phyloP scores from a whole-genome alignment of 1,140 invertebrate genomes.

The Drosophila sulfurigaster region DNA sequence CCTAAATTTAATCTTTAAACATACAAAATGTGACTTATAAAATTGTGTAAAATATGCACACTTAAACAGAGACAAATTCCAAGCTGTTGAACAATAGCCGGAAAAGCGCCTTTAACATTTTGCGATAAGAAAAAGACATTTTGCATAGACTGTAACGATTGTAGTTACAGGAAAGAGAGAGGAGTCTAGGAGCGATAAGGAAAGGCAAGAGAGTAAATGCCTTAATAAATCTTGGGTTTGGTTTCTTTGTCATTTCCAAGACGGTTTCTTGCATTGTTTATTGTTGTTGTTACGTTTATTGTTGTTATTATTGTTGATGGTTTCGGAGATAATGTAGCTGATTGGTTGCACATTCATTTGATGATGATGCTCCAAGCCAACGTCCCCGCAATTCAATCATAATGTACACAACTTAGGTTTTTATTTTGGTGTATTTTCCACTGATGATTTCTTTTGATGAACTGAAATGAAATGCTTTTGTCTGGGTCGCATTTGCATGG shows the following conservation, averaged over 20 bases:
- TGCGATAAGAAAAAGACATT: background rate
- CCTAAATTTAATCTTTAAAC: too few relatives aligned
- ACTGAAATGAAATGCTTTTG: conserved; percentile 52
- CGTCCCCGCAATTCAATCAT: too few relatives aligned
- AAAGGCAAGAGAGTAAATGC: background rate
- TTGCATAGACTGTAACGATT: conserved; percentile 4
- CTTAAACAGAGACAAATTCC: too few relatives aligned
- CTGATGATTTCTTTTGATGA: conserved; percentile 74
- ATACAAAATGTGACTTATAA: too few relatives aligned
- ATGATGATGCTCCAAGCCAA: background rate
- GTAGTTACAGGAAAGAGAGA: background rate
- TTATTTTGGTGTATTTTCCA: conserved; percentile 18
- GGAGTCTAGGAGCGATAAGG: conserved; percentile 13
- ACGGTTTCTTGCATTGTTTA: conserved; percentile 28
- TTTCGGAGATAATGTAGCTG: conserved; percentile 64
- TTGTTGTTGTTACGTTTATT: conserved; percentile 29
- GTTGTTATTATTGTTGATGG: conserved; percentile 48
- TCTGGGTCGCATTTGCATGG: conserved; percentile 52
- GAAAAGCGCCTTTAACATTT: too few relatives aligned
- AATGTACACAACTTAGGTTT: too few relatives aligned
- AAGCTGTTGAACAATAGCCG: too few relatives aligned
- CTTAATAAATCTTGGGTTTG: conserved; percentile 68
- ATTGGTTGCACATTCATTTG: conserved; percentile 58
- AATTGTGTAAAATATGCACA: too few relatives aligned
- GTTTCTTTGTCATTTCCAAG: conserved; percentile 66